Conservation (phyloP, 2,797 vertebrate genomes). For the Enteromius mattozi region DNA sequence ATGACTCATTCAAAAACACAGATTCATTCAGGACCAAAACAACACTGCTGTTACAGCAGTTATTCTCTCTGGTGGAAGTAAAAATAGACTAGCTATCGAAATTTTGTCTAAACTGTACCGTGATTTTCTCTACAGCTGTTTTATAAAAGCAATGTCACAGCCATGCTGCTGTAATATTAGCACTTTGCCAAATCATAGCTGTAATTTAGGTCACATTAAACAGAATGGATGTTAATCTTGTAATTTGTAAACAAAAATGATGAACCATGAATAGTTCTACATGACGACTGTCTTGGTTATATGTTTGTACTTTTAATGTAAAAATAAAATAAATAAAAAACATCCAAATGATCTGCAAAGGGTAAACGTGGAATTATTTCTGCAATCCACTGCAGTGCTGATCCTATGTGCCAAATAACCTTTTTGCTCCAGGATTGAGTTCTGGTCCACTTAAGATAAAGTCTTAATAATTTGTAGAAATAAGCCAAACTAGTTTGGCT, state of each 20-base stretch:
- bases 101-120: not conserved
- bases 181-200: not conserved
- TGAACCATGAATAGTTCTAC: not conserved
- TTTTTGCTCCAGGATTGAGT: slow-evolving; percentile 76
- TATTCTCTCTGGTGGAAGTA: not conserved
- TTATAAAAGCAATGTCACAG: not conserved
- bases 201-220: not conserved
- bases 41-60: not conserved
- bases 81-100: not conserved
- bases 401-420: slow-evolving; percentile 72
- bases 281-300: not conserved
- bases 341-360: not conserved
- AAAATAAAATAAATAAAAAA: not conserved
- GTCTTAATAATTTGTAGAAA: slow-evolving; percentile 91
- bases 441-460: slow-evolving; percentile 85
- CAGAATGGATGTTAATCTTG: not conserved
- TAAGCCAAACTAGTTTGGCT: slow-evolving; percentile 89
- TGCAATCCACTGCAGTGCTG: slow-evolving; percentile 58
- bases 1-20: not conserved
- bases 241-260: not conserved
- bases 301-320: too few species aligned
- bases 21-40: not conserved
- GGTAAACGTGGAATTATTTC: slow-evolving; percentile 64
- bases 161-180: not conserved
- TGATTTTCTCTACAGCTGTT: not conserved